Conservation (phyloP, 2,113 vertebrate species). For the Centropristis striata region DNA sequence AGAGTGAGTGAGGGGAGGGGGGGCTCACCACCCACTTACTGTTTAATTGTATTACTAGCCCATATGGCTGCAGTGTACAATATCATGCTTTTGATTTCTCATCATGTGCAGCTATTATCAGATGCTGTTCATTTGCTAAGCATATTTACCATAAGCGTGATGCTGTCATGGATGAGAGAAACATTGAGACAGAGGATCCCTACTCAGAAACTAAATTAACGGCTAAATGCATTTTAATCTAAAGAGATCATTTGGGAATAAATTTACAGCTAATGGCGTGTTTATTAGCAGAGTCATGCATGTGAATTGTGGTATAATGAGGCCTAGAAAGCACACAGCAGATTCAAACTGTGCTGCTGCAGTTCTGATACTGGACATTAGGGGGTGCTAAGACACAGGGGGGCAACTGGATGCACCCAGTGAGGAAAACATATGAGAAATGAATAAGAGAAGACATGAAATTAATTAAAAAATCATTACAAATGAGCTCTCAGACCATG, state of each 20-base stretch:
- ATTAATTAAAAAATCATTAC: background rate
- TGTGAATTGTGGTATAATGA: conserved; percentile 46
- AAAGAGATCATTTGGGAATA: conserved; percentile 55
- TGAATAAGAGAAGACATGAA: background rate
- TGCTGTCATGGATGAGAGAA: conserved; percentile 51
- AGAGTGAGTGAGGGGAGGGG: background rate
- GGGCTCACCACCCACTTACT: conserved; percentile 31
- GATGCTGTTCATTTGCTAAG: conserved; percentile 56
- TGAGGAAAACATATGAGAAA: background rate
- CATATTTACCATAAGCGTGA: conserved; percentile 52
- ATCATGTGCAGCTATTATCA: conserved; percentile 52
- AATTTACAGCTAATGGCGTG: conserved; percentile 44
- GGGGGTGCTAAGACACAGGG: conserved; percentile 79
- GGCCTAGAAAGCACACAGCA: conserved; percentile 1
- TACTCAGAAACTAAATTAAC: conserved; percentile 50
- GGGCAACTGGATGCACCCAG: conserved; percentile 30
- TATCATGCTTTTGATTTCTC: conserved; percentile 51
- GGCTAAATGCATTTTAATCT: conserved; percentile 62
- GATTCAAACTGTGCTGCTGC: conserved; percentile 40
- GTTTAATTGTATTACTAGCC: conserved; percentile 63
- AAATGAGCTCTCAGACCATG: conserved; percentile 12
- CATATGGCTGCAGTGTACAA: conserved; percentile 50
- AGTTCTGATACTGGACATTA: conserved; percentile 72
- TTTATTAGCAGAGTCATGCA: conserved; percentile 48
- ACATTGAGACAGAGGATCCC: conserved; percentile 12